Conservation (phyloP, 1,140 invertebrate species). For the Subanguina moxae region DNA sequence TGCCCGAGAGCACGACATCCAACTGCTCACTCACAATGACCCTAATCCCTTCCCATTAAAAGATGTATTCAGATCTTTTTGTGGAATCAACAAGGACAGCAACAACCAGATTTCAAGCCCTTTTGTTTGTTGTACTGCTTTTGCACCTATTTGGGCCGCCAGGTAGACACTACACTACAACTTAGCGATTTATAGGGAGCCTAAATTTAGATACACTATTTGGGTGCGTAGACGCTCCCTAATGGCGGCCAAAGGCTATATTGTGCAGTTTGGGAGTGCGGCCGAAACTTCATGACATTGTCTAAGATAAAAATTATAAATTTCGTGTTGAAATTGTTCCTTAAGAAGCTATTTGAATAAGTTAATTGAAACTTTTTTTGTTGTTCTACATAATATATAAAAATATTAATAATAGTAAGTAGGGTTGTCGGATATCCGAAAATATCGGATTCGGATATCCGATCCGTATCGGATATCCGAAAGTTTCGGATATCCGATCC, state of each 20-base stretch:
- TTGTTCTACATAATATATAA: too few relatives aligned
- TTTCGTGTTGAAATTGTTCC: too few relatives aligned
- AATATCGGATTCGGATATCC: too few relatives aligned
- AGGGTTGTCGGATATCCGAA: too few relatives aligned
- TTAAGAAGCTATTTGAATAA: too few relatives aligned
- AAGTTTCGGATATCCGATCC: too few relatives aligned
- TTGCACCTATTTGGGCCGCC: conserved; percentile 45
- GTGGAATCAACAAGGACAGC: conserved; percentile 6
- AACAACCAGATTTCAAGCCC: conserved; percentile 8
- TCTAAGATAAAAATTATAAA: too few relatives aligned
- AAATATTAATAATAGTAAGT: too few relatives aligned
- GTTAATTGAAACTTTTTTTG: too few relatives aligned
- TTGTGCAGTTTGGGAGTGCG: conserved; percentile 35
- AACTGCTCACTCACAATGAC: conserved; percentile 89
- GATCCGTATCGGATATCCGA: too few relatives aligned
- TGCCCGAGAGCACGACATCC: conserved; percentile 82
- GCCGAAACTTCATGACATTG: background rate
- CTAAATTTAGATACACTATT: conserved; percentile 38
- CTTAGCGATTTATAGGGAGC: background rate
- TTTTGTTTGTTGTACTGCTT: conserved; percentile 27
- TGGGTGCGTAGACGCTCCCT: conserved; percentile 50
- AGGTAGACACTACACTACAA: conserved; percentile 5
- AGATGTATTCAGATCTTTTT: conserved; percentile 47
- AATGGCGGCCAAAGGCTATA: conserved; percentile 46
- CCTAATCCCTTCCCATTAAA: conserved; percentile 62